These are phyloP conservation scores for Nasonia oneida DNA, from an alignment of 2,888 invertebrate genomes.

Conservation along the genomic window DNA sequence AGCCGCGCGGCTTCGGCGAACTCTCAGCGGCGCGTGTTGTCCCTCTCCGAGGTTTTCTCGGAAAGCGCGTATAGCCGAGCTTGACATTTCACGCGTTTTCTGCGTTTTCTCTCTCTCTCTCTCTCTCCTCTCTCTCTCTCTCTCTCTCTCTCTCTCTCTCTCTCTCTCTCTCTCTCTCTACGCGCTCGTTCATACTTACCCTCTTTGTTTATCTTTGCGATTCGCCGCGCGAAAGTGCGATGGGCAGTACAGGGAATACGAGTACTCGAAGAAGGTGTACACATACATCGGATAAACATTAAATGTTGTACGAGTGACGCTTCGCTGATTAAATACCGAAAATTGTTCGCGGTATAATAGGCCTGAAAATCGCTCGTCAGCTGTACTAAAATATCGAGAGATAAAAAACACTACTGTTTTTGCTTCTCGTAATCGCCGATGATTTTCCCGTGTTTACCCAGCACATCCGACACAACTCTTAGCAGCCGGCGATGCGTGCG, in stretches of 20 bases:
- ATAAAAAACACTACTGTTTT: constrained; percentile 28
- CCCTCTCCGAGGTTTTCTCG: constrained; percentile 32
- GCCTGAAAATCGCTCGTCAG: not conserved
- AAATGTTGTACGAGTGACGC: not conserved
- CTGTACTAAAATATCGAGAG: not conserved
- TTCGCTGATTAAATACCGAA: not conserved
- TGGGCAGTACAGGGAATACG: not conserved
- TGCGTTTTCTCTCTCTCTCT: not conserved
- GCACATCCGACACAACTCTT: constrained; percentile 25
- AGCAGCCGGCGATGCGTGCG: not conserved
- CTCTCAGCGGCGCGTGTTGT: constrained; percentile 36
- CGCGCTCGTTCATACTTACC: not conserved
- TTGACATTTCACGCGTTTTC: constrained; percentile 41
- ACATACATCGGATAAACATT: constrained; percentile 4
- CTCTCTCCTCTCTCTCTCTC: not conserved
- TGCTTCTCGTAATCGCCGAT: not conserved
- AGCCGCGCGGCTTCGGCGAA: constrained; percentile 35
- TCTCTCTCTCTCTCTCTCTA: not conserved
- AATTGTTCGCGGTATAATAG: too few relatives aligned
- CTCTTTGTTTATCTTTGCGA: not conserved
- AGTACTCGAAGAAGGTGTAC: not conserved
- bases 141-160: not conserved
- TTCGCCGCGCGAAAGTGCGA: not conserved
- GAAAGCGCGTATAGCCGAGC: constrained; percentile 26
- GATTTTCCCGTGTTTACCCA: not conserved